Evolutionary conservation across 2,113 vertebrate genomes (phyloP).

Genomic region (Zosterops hypoxanthus): DNA sequence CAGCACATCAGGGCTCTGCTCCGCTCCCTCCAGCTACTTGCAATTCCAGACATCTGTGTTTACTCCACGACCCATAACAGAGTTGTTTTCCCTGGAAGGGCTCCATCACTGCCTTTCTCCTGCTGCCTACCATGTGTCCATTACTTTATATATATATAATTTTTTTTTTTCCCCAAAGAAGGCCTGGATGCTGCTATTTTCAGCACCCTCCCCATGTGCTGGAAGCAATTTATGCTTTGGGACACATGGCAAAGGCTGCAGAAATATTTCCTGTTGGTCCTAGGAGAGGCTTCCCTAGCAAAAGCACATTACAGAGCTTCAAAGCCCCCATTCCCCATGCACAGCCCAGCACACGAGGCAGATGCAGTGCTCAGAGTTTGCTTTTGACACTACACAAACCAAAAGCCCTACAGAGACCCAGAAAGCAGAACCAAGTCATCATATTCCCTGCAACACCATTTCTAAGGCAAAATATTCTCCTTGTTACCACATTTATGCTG

Average conservation of each 20-base stretch:
- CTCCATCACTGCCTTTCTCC: conserved; percentile 62
- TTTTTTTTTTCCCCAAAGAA: not conserved
- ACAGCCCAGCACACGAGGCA: not conserved
- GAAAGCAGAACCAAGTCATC: not conserved
- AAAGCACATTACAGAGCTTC: not conserved
- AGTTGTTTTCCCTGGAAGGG: conserved; percentile 55
- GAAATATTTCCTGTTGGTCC: conserved; percentile 63
- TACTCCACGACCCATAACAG: conserved; percentile 29
- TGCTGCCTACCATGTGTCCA: conserved; percentile 51
- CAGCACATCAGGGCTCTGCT: not conserved
- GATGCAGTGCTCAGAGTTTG: not conserved
- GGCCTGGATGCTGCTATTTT: conserved; percentile 43
- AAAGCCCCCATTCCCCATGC: not conserved
- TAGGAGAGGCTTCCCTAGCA: not conserved
- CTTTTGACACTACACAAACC: not conserved
- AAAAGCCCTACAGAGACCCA: not conserved
- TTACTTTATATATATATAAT: not conserved
- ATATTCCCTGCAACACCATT: not conserved
- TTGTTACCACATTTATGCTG: not conserved
- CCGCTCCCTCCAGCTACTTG: not conserved
- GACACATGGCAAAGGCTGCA: conserved; percentile 35
- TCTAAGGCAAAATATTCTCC: not conserved
- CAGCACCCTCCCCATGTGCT: conserved; percentile 30
- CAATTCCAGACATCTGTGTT: conserved; percentile 50
- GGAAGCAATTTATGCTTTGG: conserved; percentile 33